Evolutionary conservation across 2,888 invertebrate genomes (phyloP).

Genomic region (Pandemis corylana): DNA sequence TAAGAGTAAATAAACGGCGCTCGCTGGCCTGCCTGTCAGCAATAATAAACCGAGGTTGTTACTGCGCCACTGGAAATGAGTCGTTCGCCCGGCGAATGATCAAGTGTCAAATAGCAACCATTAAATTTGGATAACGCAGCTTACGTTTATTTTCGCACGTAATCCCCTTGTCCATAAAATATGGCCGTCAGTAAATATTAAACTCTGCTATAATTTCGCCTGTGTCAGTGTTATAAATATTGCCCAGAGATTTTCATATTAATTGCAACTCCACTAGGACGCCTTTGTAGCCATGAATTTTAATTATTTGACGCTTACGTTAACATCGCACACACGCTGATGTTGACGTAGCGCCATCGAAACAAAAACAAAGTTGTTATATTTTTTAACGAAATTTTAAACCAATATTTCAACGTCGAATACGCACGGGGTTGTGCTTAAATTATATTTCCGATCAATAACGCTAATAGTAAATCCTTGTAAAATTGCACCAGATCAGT

Average conservation of each 20-base stretch:
- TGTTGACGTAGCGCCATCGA: slow-evolving; percentile 37
- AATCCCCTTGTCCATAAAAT: slow-evolving; percentile 77
- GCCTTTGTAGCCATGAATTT: slow-evolving; percentile 68
- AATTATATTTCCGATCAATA: slow-evolving; percentile 31
- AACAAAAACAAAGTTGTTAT: slow-evolving; percentile 30
- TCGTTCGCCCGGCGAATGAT: slow-evolving; percentile 67
- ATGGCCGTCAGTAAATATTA: slow-evolving; percentile 79
- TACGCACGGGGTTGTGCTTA: neutral
- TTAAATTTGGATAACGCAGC: slow-evolving; percentile 72
- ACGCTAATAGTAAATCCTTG: slow-evolving; percentile 35
- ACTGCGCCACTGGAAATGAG: slow-evolving; percentile 59
- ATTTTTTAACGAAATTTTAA: slow-evolving; percentile 9
- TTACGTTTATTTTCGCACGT: slow-evolving; percentile 72
- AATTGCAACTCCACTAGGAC: slow-evolving; percentile 69
- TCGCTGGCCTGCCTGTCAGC: slow-evolving; percentile 51
- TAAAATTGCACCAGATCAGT: slow-evolving; percentile 39
- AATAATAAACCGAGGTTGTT: slow-evolving; percentile 63
- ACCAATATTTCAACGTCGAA: slow-evolving; percentile 11
- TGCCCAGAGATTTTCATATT: slow-evolving; percentile 76
- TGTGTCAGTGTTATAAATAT: slow-evolving; percentile 76
- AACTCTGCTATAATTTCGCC: slow-evolving; percentile 73
- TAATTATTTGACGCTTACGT: slow-evolving; percentile 62
- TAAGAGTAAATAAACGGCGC: slow-evolving; percentile 53
- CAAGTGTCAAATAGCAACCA: slow-evolving; percentile 71
- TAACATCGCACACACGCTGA: slow-evolving; percentile 36